Conservation (phyloP, 2,888 invertebrate species). For the Cosmorhoe ocellata region DNA sequence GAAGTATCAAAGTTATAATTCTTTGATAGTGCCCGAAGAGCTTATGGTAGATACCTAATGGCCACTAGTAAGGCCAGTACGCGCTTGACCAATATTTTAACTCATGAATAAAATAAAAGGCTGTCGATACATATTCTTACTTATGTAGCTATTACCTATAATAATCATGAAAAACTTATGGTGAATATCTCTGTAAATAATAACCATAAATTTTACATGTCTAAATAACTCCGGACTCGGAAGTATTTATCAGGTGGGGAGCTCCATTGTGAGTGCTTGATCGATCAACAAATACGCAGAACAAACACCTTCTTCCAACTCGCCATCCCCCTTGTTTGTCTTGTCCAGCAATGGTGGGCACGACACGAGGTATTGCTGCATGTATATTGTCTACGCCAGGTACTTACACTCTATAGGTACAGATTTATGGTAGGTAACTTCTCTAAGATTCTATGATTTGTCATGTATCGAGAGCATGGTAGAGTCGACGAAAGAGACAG, state of each 20-base stretch:
- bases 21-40: too few relatives aligned
- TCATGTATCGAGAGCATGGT: too few relatives aligned
- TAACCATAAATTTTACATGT: too few relatives aligned
- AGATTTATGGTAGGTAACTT: neutral
- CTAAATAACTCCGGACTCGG: constrained; percentile 26
- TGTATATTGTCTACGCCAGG: neutral
- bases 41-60: too few relatives aligned
- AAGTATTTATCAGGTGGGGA: constrained; percentile 34
- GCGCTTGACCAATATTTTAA: constrained; percentile 1
- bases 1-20: too few relatives aligned
- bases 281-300: constrained; percentile 52
- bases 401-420: neutral
- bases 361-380: constrained; percentile 18
- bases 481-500: too few relatives aligned
- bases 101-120: neutral
- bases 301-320: constrained; percentile 49
- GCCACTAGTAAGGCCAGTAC: too few relatives aligned
- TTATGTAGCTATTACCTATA: too few relatives aligned
- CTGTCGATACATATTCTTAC: constrained; percentile 1
- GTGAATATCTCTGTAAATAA: too few relatives aligned
- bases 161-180: too few relatives aligned
- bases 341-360: constrained; percentile 48
- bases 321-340: constrained; percentile 49
- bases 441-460: too few relatives aligned
- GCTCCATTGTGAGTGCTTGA: constrained; percentile 41